Evolutionary conservation across 2,888 invertebrate genomes (phyloP), one percentile per base, ranked within the genome.

Genomic region (Crossocerus cetratus): DNA sequence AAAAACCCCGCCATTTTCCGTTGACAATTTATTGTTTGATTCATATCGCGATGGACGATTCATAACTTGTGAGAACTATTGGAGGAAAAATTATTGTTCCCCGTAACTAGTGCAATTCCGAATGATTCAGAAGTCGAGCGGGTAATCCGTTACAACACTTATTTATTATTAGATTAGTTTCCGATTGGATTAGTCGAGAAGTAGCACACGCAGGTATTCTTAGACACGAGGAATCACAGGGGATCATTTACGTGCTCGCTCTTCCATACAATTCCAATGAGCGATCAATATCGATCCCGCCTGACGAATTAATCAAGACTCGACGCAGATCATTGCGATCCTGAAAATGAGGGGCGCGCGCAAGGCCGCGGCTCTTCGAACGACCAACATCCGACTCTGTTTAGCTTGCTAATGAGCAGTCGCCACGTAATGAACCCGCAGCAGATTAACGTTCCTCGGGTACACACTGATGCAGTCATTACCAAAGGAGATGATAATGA

Each of bases 231-330:
- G 42, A 58, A 16, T 13, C 22, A 57, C 22, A 21, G 55, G 32
- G 18, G 18, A 45, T 45, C 45, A 22, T 43, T 56, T 55, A 60
- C 53, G 64, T 69, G 69, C 69, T 66, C 61, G 22, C 20, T 23
- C 11, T 60, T 70, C 74, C 73, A 76, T 64, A 67, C 73, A 70
- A 76, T 69, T 64, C 60, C 23, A 18, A 42, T 18, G 55, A 21
- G 62, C 44, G 71, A 81, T 81, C 77, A 74, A 57, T 78, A 66
- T 76, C 63, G 65, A 72, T 72, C 61, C 59, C 57, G 18, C 58
- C 57, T 70, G 63, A 65, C 60, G 74, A 76, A 78, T 81, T 78
- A 78, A 78, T 74, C 67, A 45, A 49, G 23, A 49, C 32, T 62
- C 42, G 21, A n/a, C 53, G 61, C 21, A 22, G 64, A 42, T 18